These are phyloP conservation scores for Cyaniris semiargus DNA, from an alignment of 2,888 invertebrate species.

Conservation along the genomic window DNA sequence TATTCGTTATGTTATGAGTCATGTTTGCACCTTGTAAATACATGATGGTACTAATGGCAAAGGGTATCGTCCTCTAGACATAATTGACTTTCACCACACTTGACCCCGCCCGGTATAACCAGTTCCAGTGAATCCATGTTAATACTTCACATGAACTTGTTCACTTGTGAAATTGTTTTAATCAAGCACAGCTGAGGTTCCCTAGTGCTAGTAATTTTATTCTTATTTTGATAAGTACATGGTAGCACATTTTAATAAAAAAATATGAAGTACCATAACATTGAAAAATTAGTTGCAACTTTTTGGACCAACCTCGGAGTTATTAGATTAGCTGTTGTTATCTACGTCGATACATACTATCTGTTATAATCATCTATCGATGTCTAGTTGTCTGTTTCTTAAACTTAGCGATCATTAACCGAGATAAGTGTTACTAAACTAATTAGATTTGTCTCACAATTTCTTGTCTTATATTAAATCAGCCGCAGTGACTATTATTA, in stretches of 20 bases:
- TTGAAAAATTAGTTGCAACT: no score
- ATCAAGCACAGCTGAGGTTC: not conserved
- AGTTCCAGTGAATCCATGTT: conserved; percentile 29
- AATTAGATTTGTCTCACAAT: conserved; percentile 15
- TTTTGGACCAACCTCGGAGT: not conserved
- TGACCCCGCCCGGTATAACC: conserved; percentile 39
- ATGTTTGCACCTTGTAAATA: not conserved
- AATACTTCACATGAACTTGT: conserved; percentile 32
- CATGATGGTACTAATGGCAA: not conserved
- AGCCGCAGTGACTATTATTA: conserved; percentile 1
- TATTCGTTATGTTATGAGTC: not conserved
- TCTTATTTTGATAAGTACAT: no score
- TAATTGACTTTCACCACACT: conserved; percentile 41
- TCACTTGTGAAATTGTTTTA: conserved; percentile 23
- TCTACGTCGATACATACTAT: not conserved
- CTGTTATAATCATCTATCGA: not conserved
- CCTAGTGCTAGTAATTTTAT: not conserved
- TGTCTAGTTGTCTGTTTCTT: not conserved
- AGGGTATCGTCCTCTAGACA: conserved; percentile 26
- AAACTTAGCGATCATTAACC: not conserved
- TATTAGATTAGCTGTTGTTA: not conserved
- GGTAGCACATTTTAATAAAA: no score
- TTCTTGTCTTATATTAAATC: not conserved
- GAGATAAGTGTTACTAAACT: not conserved
- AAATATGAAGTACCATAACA: no score